A percentile compares a stretch with the other conserved stretches of the same genome.
Evolutionary conservation across 2,888 invertebrate genomes (phyloP).

Genomic region (Cryptus armator): DNA sequence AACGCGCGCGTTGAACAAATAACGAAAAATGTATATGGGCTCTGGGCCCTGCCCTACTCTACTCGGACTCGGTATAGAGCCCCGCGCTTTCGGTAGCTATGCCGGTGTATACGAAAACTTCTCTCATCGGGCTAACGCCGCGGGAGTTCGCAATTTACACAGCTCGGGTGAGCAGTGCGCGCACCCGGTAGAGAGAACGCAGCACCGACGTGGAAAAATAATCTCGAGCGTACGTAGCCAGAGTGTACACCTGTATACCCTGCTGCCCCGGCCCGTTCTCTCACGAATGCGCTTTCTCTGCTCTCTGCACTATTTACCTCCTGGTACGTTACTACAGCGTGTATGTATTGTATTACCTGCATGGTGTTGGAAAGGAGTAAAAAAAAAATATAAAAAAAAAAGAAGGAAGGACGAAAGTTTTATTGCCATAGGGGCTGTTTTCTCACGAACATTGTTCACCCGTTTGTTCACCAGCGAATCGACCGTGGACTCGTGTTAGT

Average conservation of each 20-base stretch:
- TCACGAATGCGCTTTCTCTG: conserved; percentile 56
- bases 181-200: conserved; percentile 49
- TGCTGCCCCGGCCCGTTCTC: conserved; percentile 41
- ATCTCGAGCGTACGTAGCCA: conserved; percentile 62
- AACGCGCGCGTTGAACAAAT: conserved; percentile 71
- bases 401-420: conserved; percentile 12
- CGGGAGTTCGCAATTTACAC: conserved; percentile 72
- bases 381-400: conserved; percentile 19
- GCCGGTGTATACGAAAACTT: conserved; percentile 44
- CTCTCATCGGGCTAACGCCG: conserved; percentile 71
- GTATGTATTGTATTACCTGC: conserved; percentile 45
- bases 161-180: conserved; percentile 55
- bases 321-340: conserved; percentile 38
- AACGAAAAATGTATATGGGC: conserved; percentile 70
- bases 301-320: conserved; percentile 50
- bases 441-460: conserved; percentile 39
- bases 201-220: conserved; percentile 68
- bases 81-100: conserved; percentile 5
- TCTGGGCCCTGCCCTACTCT: conserved; percentile 43
- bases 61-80: conserved; percentile 26
- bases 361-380: conserved; percentile 7
- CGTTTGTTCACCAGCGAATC: conserved; percentile 7
- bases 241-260: conserved; percentile 32
- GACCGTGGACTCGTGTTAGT: conserved; percentile 11
- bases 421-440: conserved; percentile 38